These are phyloP conservation scores for Onychomys leucogaster DNA, from an alignment of 2,797 vertebrate genomes.

Conservation along the genomic window DNA sequence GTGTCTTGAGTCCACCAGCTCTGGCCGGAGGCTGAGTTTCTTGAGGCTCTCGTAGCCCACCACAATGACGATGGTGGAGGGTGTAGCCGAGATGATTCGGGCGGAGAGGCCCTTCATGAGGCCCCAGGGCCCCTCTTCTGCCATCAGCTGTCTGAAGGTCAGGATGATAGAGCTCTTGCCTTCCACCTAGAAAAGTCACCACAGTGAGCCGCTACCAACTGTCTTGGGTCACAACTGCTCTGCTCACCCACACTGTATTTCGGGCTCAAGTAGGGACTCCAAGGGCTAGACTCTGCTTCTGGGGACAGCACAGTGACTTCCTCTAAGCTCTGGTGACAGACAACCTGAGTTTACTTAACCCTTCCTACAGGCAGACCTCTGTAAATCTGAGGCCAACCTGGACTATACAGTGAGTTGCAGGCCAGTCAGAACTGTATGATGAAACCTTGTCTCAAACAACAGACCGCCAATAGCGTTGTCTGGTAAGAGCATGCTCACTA, in stretches of 20 bases:
- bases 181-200: constrained; percentile 92
- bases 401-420: not conserved
- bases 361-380: not conserved
- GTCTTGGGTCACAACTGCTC: not conserved
- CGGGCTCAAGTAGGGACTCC: not conserved
- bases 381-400: not conserved
- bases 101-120: constrained; percentile 97
- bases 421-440: not conserved
- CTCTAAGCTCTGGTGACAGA: not conserved
- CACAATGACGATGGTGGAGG: constrained; percentile 97
- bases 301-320: not conserved
- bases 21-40: constrained; percentile 96
- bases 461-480: not conserved
- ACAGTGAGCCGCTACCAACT: not conserved
- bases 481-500: not conserved
- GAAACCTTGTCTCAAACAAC: not conserved
- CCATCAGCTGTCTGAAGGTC: constrained; percentile 95
- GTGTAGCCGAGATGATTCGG: constrained; percentile 96
- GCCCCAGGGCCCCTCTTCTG: constrained; percentile 96
- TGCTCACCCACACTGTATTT: not conserved
- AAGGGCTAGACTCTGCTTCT: not conserved
- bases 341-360: not conserved
- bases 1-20: constrained; percentile 97
- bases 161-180: constrained; percentile 94
- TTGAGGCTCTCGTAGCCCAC: constrained; percentile 98